Conservation (phyloP, 2,797 vertebrate species). For the Falco berigora region DNA sequence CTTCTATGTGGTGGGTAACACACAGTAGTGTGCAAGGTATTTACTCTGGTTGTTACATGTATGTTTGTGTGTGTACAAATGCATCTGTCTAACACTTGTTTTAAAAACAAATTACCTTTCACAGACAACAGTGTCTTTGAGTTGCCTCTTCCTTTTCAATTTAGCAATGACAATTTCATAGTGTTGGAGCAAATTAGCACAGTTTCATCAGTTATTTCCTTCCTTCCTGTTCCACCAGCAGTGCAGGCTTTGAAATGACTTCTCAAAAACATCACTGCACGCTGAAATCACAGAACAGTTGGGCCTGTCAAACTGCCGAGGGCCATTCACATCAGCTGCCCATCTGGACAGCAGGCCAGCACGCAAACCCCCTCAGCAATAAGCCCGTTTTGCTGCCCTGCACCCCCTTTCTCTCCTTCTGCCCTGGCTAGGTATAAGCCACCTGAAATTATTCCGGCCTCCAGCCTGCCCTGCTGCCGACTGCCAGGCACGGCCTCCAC, state of each 20-base stretch:
- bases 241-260: neutral
- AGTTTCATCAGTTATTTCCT: conserved; percentile 29
- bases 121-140: neutral
- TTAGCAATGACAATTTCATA: neutral
- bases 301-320: fast-evolving
- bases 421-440: neutral
- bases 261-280: neutral
- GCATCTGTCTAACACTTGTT: neutral
- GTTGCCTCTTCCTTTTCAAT: neutral
- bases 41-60: neutral
- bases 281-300: neutral
- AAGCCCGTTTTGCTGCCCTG: fast-evolving
- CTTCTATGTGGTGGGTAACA: neutral
- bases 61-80: neutral
- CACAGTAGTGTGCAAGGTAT: neutral
- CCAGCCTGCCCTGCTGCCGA: too few relatives aligned
- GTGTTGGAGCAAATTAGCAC: neutral
- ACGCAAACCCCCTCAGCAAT: fast-evolving
- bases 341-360: neutral
- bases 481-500: fast-evolving
- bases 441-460: fast-evolving
- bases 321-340: fast-evolving
- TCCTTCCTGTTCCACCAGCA: neutral
- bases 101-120: neutral
- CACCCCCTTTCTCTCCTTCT: fast-evolving